phyloP scores from a whole-genome alignment of 2,888 invertebrate species.

The Caradrina clavipalpis region DNA sequence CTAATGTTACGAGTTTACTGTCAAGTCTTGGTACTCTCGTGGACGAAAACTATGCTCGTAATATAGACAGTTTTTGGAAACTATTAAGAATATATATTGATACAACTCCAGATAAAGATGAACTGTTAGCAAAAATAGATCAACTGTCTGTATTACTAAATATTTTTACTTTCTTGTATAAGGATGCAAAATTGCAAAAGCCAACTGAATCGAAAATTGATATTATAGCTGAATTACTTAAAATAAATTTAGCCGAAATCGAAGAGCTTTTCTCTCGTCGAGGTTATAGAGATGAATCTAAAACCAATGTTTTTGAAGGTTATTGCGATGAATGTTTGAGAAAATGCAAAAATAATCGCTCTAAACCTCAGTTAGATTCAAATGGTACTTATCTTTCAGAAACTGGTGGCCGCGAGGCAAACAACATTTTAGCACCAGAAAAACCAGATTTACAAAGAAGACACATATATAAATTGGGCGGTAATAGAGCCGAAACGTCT shows the following conservation, averaged over 20 bases:
- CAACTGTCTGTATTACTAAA: slow-evolving; percentile 24
- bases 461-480: not conserved
- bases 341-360: slow-evolving; percentile 13
- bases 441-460: not conserved
- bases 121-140: slow-evolving; percentile 10
- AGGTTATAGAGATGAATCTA: not conserved
- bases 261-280: not conserved
- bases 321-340: slow-evolving; percentile 15
- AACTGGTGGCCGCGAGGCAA: slow-evolving; percentile 2
- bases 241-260: too few relatives aligned
- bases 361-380: slow-evolving; percentile 20
- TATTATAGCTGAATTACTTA: slow-evolving; percentile 26
- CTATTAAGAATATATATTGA: slow-evolving; percentile 12
- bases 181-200: slow-evolving; percentile 1
- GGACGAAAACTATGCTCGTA: not conserved
- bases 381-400: slow-evolving; percentile 32
- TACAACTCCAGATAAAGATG: not conserved
- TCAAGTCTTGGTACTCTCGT: not conserved
- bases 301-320: slow-evolving; percentile 5
- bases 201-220: slow-evolving; percentile 25
- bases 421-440: not conserved
- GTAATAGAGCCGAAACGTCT: not conserved
- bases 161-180: slow-evolving; percentile 32
- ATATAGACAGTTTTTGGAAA: slow-evolving; percentile 32
- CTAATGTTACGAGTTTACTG: not conserved